Base-by-base conservation (phyloP, 2,888 invertebrate genomes). In the Cephus pygmeus region DNA sequence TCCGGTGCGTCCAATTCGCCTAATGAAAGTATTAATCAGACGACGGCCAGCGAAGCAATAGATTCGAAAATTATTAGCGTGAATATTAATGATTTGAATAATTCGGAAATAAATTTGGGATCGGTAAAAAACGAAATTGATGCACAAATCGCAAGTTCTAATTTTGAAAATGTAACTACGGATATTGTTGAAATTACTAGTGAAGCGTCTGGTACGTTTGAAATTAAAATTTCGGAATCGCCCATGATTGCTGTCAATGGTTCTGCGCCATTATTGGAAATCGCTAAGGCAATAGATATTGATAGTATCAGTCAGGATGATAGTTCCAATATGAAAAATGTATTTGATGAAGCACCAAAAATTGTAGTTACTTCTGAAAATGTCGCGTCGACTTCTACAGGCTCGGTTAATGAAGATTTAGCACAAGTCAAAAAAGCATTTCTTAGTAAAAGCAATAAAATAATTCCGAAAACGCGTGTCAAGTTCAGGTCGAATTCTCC, bases 401-500 rank as follows among this genome's bases (percentile, higher is more conserved):
- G 68, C 31, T 40, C 56, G 12, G 31, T 35, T 12, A 35, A 73
- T 30, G 33, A 40, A 33, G 30, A 77, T 73, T 15, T 69, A 56
- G 31, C 11, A 30, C 30, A n/a, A n/a, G 15, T 30, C 30, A 15
- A 34, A 36, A 74, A 74, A 77, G 0, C 34, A 30, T 34, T 68
- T 11, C 15, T 4, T 31, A 74, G 35, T 73, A 15, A 36, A 75
- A 69, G 35, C 15, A 40, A 34, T 36, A 40, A 69, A 36, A 34
- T 73, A 31, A 73, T n/a, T 71, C 40, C 75, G 30, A 78, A 78
- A 69, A 40, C 75, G 11, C 34, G 23, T 56, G 68, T 68, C 30
- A 78, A 78, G 56, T 34, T 34, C 23, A 87, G 90, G 83, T 85
- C 91, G 9, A 90, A 83, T 80, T 91, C 91, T 12, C 90, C 90